A percentile compares a stretch with the other conserved stretches of the same genome.
These are phyloP conservation scores for Parnassius apollo DNA, from an alignment of 2,888 invertebrate genomes.

Conservation along the genomic window DNA sequence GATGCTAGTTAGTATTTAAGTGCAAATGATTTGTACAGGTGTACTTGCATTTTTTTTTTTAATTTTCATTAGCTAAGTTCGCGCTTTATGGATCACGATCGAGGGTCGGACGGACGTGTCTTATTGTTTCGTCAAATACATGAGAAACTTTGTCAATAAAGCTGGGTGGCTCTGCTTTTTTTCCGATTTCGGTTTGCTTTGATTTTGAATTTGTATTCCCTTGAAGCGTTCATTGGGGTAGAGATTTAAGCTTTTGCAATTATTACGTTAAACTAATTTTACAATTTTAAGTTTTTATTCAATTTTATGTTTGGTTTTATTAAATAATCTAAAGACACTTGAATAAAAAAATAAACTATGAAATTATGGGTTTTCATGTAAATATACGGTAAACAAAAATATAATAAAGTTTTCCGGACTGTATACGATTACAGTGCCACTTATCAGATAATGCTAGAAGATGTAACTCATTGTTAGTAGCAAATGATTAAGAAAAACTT, in stretches of 20 bases:
- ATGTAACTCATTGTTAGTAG: too few relatives aligned
- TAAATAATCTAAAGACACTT: too few relatives aligned
- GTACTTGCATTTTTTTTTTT: conserved; percentile 69
- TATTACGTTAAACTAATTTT: conserved; percentile 2
- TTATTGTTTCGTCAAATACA: conserved; percentile 77
- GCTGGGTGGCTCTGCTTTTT: conserved; percentile 57
- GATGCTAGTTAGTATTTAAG: conserved; percentile 6
- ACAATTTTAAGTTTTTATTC: not conserved
- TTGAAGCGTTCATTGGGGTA: conserved; percentile 31
- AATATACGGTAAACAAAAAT: too few relatives aligned
- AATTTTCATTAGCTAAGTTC: conserved; percentile 79
- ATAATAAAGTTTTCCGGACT: too few relatives aligned
- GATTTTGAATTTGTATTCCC: conserved; percentile 36
- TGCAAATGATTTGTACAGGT: conserved; percentile 47
- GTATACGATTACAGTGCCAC: too few relatives aligned
- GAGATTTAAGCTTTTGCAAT: conserved; percentile 9
- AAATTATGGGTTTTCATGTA: too few relatives aligned
- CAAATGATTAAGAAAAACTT: too few relatives aligned
- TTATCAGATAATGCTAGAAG: too few relatives aligned
- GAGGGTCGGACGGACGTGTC: conserved; percentile 69
- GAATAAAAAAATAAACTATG: too few relatives aligned
- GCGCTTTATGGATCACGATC: conserved; percentile 77
- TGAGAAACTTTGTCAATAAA: conserved; percentile 74
- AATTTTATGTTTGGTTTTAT: too few relatives aligned
- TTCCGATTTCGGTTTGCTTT: conserved; percentile 34